Percentiles rank a stretch among this genome's conserved stretches.
These are phyloP conservation scores for Conger conger DNA, from an alignment of 2,113 vertebrate species.

Conservation along the genomic window DNA sequence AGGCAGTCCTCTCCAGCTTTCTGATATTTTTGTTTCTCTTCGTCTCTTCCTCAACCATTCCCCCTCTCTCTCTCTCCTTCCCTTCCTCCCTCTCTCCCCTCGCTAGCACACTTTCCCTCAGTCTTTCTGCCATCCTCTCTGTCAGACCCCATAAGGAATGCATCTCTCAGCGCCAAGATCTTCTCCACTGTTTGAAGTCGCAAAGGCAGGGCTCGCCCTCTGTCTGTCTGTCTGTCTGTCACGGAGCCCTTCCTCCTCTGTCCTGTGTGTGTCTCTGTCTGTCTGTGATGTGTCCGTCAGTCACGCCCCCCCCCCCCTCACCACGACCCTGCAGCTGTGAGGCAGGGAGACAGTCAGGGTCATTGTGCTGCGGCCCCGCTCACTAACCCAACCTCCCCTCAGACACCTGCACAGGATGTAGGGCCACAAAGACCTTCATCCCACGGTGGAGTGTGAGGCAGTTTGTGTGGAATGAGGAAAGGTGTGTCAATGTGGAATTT, in stretches of 20 bases:
- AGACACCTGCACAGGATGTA: constrained; percentile 14
- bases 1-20: neutral
- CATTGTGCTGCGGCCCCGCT: constrained; percentile 6
- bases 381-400: neutral
- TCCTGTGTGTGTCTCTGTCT: neutral
- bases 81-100: neutral
- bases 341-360: constrained; percentile 20
- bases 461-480: neutral
- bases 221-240: constrained; percentile 9
- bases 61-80: neutral
- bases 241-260: neutral
- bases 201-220: constrained; percentile 10
- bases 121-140: neutral
- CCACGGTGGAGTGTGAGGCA: neutral
- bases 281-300: neutral
- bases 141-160: neutral
- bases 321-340: constrained; percentile 8
- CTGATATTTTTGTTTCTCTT: neutral
- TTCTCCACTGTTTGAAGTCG: constrained; percentile 16
- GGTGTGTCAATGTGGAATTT: neutral
- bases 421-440: constrained; percentile 16
- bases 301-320: neutral
- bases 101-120: neutral
- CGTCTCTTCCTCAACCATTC: neutral
- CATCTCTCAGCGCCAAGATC: constrained; percentile 14